Base-by-base conservation (phyloP, 2,797 vertebrate genomes). In the Lates japonicus region DNA sequence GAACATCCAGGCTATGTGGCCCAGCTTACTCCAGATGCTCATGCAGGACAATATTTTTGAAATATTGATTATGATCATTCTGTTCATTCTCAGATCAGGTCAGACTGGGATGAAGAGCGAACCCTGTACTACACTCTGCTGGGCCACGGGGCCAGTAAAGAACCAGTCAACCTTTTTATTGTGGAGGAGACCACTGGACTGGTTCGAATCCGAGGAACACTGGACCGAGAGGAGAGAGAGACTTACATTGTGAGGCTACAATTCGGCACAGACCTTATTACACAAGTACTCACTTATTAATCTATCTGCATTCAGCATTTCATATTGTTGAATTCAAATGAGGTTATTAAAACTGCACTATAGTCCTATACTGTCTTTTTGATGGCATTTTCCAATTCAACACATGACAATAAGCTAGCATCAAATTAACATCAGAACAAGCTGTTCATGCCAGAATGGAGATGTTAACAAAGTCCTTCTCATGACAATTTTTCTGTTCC, bases 201-300 rank as follows among this genome's bases (percentile, higher is more conserved):
- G 0, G 51, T 97, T 70, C 94, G 91, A 1, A 10, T 97, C 51
- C 95, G 93, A 16, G 93, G 86, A 71, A 92, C 49, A n/a, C 94
- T 97, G 39, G 97, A 97, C 88, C 91, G 96, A 76, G 97, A 97
- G 89, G 73, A 95, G 90, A 95, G 68, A 5, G n/a, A n/a, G n/a
- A n/a, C n/a, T n/a, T n/a, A 96, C 52, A 22, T 79, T 1, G 91
- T 93, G 73, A 93, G 90, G 68, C 57, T 73, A 22, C 19, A 46
- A 17, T 25, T 48, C 11, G 25, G 7, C 39, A 48, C 41, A 25
- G n/a, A 29, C 1, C 5, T 11, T 20, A 19, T 39, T 29, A 54
- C 49, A 52, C 17, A 33, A 9, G 11, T 39, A 14, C 19, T 65
- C 35, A 35, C 35, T 35, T 5, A 35, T 35, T 35, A 35, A 35